A percentile compares a stretch with the other conserved stretches of the same genome.
These are phyloP conservation scores for Acrobasis suavella DNA, from an alignment of 2,888 invertebrate species.

Conservation along the genomic window DNA sequence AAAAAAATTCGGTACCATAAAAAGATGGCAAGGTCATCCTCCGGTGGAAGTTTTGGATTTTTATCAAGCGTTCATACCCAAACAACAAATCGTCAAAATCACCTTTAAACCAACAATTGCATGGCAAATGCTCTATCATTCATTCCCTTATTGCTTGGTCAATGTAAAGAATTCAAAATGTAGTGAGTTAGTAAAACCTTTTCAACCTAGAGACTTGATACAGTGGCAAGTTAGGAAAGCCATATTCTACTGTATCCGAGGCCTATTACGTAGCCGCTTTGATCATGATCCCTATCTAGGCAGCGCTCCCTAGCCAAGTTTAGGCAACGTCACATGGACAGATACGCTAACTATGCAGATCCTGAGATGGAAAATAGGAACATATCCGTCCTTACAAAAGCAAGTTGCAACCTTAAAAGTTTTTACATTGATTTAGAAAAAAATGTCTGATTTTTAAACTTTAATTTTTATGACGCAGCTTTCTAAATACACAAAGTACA, in stretches of 20 bases:
- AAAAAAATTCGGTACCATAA: no score
- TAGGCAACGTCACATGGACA: constrained; percentile 50
- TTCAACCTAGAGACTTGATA: not conserved
- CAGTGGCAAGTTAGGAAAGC: constrained; percentile 40
- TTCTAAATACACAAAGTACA: no score
- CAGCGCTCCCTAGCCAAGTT: constrained; percentile 47
- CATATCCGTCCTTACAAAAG: not conserved
- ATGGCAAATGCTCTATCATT: no score
- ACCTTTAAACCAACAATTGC: no score
- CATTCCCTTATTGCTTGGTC: no score
- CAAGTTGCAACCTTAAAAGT: not conserved
- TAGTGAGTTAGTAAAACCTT: not conserved
- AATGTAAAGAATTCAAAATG: not conserved
- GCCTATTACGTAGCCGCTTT: constrained; percentile 63
- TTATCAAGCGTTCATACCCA: no score
- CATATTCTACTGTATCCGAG: constrained; percentile 29
- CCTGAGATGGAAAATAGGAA: constrained; percentile 12
- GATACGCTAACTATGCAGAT: constrained; percentile 57
- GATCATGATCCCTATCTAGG: constrained; percentile 55
- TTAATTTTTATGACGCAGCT: no score
- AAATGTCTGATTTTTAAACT: no score
- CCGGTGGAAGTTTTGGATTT: no score
- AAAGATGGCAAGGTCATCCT: no score
- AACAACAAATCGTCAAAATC: no score
- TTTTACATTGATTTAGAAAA: no score